These are phyloP conservation scores for Epinotia ramella DNA, from an alignment of 2,888 invertebrate species.

Conservation along the genomic window DNA sequence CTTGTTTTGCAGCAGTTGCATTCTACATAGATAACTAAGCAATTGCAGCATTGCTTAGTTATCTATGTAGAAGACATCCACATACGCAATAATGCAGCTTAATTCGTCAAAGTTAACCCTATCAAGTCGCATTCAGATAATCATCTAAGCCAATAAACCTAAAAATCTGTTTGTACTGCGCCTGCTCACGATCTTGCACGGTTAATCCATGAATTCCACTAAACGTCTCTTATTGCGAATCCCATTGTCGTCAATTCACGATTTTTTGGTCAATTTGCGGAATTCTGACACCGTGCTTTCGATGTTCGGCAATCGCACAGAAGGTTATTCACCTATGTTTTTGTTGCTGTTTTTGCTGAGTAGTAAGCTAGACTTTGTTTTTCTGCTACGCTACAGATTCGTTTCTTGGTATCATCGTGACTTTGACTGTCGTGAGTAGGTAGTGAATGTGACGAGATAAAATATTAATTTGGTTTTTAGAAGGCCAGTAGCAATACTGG, in stretches of 20 bases:
- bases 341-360: constrained; percentile 20
- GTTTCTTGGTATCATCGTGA: constrained; percentile 42
- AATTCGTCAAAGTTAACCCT: neutral
- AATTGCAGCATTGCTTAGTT: neutral
- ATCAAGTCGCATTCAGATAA: constrained; percentile 10
- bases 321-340: constrained; percentile 42
- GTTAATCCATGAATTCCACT: constrained; percentile 42
- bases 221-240: constrained; percentile 44
- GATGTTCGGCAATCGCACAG: constrained; percentile 24
- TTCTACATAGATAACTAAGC: too few relatives aligned
- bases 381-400: constrained; percentile 26
- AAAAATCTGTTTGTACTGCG: constrained; percentile 23
- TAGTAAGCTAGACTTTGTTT: constrained; percentile 34
- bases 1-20: too few relatives aligned
- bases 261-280: constrained; percentile 46
- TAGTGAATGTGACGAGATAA: constrained; percentile 34
- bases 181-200: constrained; percentile 32
- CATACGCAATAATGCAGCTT: neutral
- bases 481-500: constrained; percentile 4
- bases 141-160: constrained; percentile 32
- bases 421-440: constrained; percentile 28
- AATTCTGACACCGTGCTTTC: constrained; percentile 47
- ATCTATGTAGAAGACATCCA: neutral
- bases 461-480: constrained; percentile 31
- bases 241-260: constrained; percentile 46